Evolutionary conservation across 1,140 invertebrate genomes (phyloP), one percentile per base, ranked within the genome.

Genomic region (Drosophila subobscura): DNA sequence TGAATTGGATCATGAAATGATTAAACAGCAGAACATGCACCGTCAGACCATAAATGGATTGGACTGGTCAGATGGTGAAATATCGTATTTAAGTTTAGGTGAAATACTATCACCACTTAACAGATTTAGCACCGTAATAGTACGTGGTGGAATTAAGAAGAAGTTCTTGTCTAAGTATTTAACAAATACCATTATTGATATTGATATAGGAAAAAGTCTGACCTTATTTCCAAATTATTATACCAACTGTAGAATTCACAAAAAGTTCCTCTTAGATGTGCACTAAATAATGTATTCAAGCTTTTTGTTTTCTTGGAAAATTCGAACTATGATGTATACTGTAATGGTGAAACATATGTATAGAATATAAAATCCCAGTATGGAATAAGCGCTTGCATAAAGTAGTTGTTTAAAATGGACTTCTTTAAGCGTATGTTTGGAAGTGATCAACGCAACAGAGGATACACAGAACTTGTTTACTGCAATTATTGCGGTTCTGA

Each of bases 131-230:
- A n/a, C n/a, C n/a, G n/a, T n/a, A n/a, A n/a, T n/a, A n/a, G n/a
- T n/a, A n/a, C n/a, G n/a, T n/a, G n/a, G n/a, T n/a, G n/a, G n/a
- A n/a, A n/a, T n/a, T n/a, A n/a, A n/a, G n/a, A n/a, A n/a, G n/a
- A n/a, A n/a, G n/a, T n/a, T n/a, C n/a, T n/a, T n/a, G n/a, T n/a
- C 49, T 10, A 51, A 52, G 14, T 52, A 37, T 52, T 52, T 37
- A 37, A 37, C 50, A 20, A 52, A 27, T 5, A 52, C 2, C 1
- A 52, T 52, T 52, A 22, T 52, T 37, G 8, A 22, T 52, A 33
- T 52, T 3, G 8, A 37, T 49, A 49, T 49, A 14, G 47, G 14
- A 51, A 37, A 16, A 33, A 33, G 14, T 33, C 5, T 51, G 5
- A 29, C 27, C 1, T 4, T 29, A 20, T 25, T 33, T 5, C 12